A percentile compares a stretch with the other conserved stretches of the same genome.
Evolutionary conservation across 2,113 vertebrate species (phyloP).

Genomic region (Colossoma macropomum): DNA sequence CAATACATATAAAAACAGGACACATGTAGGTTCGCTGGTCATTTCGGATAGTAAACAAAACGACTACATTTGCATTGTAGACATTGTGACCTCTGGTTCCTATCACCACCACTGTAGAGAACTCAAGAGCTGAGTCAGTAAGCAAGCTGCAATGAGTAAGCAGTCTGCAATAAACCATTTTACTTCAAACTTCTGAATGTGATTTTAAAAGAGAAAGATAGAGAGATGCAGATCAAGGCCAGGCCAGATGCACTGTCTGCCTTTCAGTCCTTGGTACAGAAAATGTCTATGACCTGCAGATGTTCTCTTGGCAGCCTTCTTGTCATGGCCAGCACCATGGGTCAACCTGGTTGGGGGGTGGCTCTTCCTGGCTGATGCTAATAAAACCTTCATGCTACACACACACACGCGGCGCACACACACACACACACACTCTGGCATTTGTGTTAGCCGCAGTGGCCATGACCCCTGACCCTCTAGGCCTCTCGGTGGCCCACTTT

Average conservation of each 20-base stretch:
- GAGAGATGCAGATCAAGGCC: conserved; percentile 46
- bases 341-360: conserved; percentile 63
- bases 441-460: conserved; percentile 56
- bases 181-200: too few relatives aligned
- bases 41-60: too few relatives aligned
- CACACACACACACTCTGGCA: not conserved
- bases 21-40: too few relatives aligned
- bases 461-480: conserved; percentile 15
- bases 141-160: too few relatives aligned
- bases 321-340: conserved; percentile 68
- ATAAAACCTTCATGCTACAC: conserved; percentile 71
- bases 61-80: too few relatives aligned
- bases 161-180: too few relatives aligned
- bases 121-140: too few relatives aligned
- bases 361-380: conserved; percentile 65
- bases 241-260: conserved; percentile 65
- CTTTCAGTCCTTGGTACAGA: conserved; percentile 74
- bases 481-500: conserved; percentile 28
- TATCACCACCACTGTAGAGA: too few relatives aligned
- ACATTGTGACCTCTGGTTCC: too few relatives aligned
- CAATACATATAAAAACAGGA: too few relatives aligned
- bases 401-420: not conserved
- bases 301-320: conserved; percentile 58
- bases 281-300: conserved; percentile 65
- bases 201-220: conserved; percentile 36